phyloP scores from a whole-genome alignment of 1,140 invertebrate genomes.

The Zaprionus taronus region DNA sequence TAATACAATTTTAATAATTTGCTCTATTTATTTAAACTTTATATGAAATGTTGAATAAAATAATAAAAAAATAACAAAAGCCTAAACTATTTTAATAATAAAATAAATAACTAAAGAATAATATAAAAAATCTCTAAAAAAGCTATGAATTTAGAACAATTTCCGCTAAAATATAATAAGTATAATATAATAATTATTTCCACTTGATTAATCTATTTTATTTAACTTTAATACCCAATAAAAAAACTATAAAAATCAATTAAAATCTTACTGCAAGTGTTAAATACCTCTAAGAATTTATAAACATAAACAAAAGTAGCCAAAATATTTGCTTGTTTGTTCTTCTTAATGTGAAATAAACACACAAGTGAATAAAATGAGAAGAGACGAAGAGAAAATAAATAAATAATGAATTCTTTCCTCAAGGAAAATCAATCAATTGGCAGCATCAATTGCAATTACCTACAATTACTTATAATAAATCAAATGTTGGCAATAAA shows the following conservation, averaged over 20 bases:
- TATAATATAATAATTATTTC: too few species aligned
- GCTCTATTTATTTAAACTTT: too few species aligned
- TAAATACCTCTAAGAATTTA: not conserved
- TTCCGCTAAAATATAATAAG: too few species aligned
- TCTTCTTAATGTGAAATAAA: not conserved
- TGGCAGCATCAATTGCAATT: not conserved
- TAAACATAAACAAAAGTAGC: conserved; percentile 1
- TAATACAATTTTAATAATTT: too few species aligned
- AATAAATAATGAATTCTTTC: not conserved
- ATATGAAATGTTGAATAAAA: too few species aligned
- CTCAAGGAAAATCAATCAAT: not conserved
- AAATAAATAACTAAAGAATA: too few species aligned
- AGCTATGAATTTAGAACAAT: too few species aligned
- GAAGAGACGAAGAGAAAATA: not conserved
- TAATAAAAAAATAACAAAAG: too few species aligned
- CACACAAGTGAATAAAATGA: not conserved
- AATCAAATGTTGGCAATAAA: not conserved
- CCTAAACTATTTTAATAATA: too few species aligned
- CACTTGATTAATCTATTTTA: too few species aligned
- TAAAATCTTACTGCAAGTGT: not conserved
- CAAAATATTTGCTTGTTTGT: not conserved
- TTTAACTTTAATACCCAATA: too few species aligned
- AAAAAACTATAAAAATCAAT: not conserved
- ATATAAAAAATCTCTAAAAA: too few species aligned
- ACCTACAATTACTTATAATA: not conserved